Evolutionary conservation across 2,888 invertebrate species (phyloP).

Genomic region (Embidobia sp.): DNA sequence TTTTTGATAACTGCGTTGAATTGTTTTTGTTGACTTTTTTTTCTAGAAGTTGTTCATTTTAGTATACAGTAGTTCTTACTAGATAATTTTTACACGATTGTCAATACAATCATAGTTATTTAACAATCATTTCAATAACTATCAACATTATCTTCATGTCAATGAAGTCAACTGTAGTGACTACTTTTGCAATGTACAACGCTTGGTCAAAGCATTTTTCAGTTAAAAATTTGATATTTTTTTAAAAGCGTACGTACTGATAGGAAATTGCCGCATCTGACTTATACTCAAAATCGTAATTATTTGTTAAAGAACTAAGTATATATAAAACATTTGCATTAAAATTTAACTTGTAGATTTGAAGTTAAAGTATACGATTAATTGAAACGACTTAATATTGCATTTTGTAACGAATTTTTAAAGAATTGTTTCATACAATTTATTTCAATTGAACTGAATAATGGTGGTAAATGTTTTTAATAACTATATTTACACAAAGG

Average conservation of each 20-base stretch:
- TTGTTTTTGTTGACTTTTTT: conserved; percentile 8
- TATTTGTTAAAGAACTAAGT: conserved; percentile 42
- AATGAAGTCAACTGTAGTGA: conserved; percentile 71
- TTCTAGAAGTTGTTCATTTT: conserved; percentile 8
- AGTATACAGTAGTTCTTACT: conserved; percentile 31
- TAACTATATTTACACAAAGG: conserved; percentile 52
- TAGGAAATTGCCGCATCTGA: conserved; percentile 35
- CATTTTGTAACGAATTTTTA: conserved; percentile 18
- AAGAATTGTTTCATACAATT: conserved; percentile 36
- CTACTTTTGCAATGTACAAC: conserved; percentile 79
- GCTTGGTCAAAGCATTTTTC: conserved; percentile 33
- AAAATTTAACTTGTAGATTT: background rate
- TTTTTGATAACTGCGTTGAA: conserved; percentile 17
- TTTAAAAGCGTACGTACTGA: conserved; percentile 29
- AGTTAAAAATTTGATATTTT: background rate
- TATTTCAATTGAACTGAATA: conserved; percentile 27
- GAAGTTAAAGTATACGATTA: background rate
- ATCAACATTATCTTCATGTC: conserved; percentile 48
- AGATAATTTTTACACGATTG: conserved; percentile 54
- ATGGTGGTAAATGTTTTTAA: conserved; percentile 30
- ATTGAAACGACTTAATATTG: conserved; percentile 2
- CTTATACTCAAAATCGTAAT: conserved; percentile 18
- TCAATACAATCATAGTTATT: conserved; percentile 45
- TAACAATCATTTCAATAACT: conserved; percentile 34
- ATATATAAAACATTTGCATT: background rate